Conservation (phyloP, 2,797 vertebrate species). For the Halcyon badia region DNA sequence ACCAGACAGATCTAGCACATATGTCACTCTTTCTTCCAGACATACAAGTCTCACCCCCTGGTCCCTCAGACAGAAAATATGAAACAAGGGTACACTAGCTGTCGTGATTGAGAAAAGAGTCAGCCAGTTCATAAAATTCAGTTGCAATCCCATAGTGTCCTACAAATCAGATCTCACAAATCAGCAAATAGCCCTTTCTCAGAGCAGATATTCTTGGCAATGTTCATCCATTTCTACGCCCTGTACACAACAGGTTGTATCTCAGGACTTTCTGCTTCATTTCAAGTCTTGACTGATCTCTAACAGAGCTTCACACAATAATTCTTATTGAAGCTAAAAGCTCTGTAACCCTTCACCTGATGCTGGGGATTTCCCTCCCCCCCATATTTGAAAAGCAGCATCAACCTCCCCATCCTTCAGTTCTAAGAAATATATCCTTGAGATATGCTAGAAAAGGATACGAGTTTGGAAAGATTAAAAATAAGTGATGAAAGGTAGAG, state of each 20-base stretch:
- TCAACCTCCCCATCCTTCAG: not conserved
- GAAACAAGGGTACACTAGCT: not conserved
- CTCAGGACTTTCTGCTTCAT: not conserved
- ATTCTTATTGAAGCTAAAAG: not conserved
- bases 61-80: not conserved
- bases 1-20: not conserved
- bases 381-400: not conserved
- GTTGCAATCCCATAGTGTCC: not conserved
- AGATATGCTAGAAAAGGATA: not conserved
- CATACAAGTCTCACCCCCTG: not conserved
- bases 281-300: not conserved
- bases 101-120: not conserved
- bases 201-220: not conserved
- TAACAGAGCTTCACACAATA: not conserved
- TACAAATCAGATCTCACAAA: not conserved
- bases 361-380: not conserved
- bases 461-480: not conserved
- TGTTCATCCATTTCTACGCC: not conserved
- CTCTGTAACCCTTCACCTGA: not conserved
- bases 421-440: not conserved
- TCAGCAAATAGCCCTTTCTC: not conserved
- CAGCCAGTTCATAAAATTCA: not conserved
- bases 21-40: not conserved
- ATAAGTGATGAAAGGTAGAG: not conserved
- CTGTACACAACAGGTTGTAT: not conserved